Percentiles rank a stretch among this genome's conserved stretches.
These are phyloP conservation scores for Folsomia manolachei DNA, from an alignment of 2,888 invertebrate genomes.

Conservation along the genomic window DNA sequence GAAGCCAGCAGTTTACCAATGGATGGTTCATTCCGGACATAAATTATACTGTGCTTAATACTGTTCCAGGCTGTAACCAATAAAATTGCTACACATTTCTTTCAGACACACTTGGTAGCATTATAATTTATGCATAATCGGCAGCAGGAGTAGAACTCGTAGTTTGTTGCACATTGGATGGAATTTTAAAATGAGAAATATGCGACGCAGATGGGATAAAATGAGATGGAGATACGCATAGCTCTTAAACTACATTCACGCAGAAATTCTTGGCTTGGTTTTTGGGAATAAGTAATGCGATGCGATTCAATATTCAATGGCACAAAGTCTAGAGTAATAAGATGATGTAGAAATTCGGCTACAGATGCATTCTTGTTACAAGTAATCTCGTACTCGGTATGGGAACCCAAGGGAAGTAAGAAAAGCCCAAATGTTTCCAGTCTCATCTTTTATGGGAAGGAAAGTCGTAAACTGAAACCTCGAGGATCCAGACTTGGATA, in stretches of 20 bases:
- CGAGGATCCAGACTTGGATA: background rate
- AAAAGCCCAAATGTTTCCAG: background rate
- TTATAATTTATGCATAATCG: background rate
- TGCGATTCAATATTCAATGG: background rate
- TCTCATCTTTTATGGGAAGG: conserved; percentile 18
- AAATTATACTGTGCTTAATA: background rate
- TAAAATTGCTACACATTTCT: background rate
- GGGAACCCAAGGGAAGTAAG: background rate
- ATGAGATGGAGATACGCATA: too few relatives aligned
- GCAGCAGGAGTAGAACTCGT: background rate
- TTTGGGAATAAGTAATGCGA: background rate
- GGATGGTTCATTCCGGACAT: background rate
- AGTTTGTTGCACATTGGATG: background rate
- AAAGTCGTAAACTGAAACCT: conserved; percentile 16
- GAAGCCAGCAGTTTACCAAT: too few relatives aligned
- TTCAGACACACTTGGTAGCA: background rate
- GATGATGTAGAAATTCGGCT: background rate
- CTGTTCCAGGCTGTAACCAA: background rate
- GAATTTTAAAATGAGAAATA: background rate
- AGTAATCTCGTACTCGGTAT: background rate
- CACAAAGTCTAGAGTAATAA: background rate
- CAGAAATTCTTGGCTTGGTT: background rate
- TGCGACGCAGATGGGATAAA: background rate
- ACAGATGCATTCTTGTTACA: background rate
- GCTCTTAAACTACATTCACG: too few relatives aligned